A percentile compares a stretch with the other conserved stretches of the same genome.
phyloP scores from a whole-genome alignment of 1,140 invertebrate species.

The Leguminivora glycinivorella region DNA sequence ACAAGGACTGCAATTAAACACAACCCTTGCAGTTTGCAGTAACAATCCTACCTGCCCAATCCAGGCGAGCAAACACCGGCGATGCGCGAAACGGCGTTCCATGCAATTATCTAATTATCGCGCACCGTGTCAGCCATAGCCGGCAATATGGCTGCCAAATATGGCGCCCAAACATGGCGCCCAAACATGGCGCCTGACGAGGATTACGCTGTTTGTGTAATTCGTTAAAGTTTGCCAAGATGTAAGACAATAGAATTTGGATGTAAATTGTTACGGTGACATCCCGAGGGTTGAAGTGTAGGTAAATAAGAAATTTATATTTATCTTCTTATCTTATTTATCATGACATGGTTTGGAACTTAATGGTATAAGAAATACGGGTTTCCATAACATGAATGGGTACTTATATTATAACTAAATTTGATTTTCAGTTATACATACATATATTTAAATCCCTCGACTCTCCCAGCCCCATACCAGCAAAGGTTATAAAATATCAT shows the following conservation, averaged over 20 bases:
- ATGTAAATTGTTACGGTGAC: conserved; percentile 24
- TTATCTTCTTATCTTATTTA: too few relatives aligned
- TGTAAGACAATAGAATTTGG: conserved; percentile 33
- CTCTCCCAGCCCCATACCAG: too few relatives aligned
- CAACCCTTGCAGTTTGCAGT: conserved; percentile 20
- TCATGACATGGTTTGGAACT: not conserved
- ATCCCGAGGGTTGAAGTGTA: not conserved
- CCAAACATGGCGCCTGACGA: conserved; percentile 40
- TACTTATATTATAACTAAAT: too few relatives aligned
- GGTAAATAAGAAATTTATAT: not conserved
- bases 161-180: conserved; percentile 46
- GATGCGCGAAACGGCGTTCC: conserved; percentile 51
- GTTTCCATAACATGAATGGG: too few relatives aligned
- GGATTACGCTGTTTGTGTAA: conserved; percentile 64
- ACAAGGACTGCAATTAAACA: conserved; percentile 8
- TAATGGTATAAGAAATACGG: not conserved
- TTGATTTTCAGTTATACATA: too few relatives aligned
- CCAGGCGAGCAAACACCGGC: conserved; percentile 44
- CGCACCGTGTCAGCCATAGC: conserved; percentile 41
- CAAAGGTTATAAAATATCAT: too few relatives aligned
- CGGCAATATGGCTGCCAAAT: conserved; percentile 54
- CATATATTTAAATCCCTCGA: too few relatives aligned
- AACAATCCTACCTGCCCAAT: conserved; percentile 25
- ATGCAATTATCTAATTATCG: conserved; percentile 70
- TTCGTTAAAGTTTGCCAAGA: conserved; percentile 56